Evolutionary conservation across 2,888 invertebrate species (phyloP), one percentile per base, ranked within the genome.

Genomic region (Prenolepis imparis): DNA sequence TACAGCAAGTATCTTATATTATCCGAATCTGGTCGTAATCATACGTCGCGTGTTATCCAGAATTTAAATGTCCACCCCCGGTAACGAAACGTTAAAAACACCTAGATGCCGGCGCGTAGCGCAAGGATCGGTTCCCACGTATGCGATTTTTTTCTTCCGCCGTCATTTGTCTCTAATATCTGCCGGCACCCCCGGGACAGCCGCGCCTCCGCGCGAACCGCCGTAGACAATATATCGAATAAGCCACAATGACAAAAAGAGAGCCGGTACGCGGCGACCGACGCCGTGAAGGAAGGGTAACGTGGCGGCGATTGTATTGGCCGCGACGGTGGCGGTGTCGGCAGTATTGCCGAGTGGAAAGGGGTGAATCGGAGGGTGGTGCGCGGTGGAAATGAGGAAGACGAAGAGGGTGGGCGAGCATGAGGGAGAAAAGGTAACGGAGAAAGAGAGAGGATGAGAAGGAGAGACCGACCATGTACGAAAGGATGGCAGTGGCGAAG

Each of bases 81-180:
- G 18, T 59, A 36, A 59, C 59, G 44, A 59, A 48, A 61, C 66
- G 28, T 77, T 77, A 67, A 77, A 77, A 77, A 39, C 36, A 44
- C 28, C 70, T 80, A 80, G 78, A 48, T 70, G 70, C 70, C 75
- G 83, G 83, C 75, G 24, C 63, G 64, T 74, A 81, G 77, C 81
- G 21, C 81, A 74, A 82, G 63, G 66, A 82, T 77, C 90, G 89
- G 89, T 93, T 93, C 92, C 92, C 92, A 92, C 93, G 93, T 92
- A 93, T 91, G 92, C 89, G 91, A 92, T 92, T 94, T 93, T 94
- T 94, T 89, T 82, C 80, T 36, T 75, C 92, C 93, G 89, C 92
- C 91, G 93, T 94, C 94, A 94, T 94, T 94, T 94, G 94, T 94
- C 94, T 94, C 94, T 92, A 93, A 94, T 94, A 94, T 94, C 94